phyloP scores from a whole-genome alignment of 2,113 vertebrate genomes.

The Ictalurus furcatus region DNA sequence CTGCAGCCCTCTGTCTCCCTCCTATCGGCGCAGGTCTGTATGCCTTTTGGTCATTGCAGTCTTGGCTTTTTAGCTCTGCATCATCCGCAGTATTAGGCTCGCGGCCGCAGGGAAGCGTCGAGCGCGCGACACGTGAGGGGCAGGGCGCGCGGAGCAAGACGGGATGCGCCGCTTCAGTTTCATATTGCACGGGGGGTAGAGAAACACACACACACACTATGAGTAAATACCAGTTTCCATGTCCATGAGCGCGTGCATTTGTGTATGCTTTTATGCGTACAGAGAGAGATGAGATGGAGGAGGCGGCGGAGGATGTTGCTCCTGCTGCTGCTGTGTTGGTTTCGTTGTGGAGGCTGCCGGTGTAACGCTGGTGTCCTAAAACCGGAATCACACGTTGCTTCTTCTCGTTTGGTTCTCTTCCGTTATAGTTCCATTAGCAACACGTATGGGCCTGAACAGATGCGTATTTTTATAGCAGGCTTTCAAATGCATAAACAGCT shows the following conservation, averaged over 20 bases:
- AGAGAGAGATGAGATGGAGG: conserved; percentile 8
- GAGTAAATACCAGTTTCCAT: not conserved
- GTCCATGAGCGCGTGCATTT: not conserved
- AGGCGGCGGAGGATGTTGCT: conserved; percentile 12
- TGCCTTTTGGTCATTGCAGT: conserved; percentile 36
- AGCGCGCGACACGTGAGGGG: not conserved
- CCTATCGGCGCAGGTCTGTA: conserved; percentile 54
- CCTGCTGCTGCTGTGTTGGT: not conserved
- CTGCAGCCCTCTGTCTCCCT: conserved; percentile 23
- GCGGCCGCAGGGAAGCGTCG: conserved; percentile 19
- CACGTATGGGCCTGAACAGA: not conserved
- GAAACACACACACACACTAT: not conserved
- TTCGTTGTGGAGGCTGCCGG: conserved; percentile 19
- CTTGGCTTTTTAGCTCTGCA: not conserved
- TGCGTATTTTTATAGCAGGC: not conserved
- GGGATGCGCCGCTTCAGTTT: conserved; percentile 51
- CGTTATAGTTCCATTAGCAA: not conserved
- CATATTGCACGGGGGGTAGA: conserved; percentile 27
- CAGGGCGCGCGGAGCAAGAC: conserved; percentile 33
- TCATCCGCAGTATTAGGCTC: not conserved
- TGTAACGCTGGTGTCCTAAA: conserved; percentile 24
- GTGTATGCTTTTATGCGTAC: not conserved
- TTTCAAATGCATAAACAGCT: not conserved
- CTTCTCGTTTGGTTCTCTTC: not conserved
- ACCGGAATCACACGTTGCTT: conserved; percentile 1